A percentile compares a stretch with the other conserved stretches of the same genome.
phyloP scores from a whole-genome alignment of 2,888 invertebrate species.

The Allygus modestus region DNA sequence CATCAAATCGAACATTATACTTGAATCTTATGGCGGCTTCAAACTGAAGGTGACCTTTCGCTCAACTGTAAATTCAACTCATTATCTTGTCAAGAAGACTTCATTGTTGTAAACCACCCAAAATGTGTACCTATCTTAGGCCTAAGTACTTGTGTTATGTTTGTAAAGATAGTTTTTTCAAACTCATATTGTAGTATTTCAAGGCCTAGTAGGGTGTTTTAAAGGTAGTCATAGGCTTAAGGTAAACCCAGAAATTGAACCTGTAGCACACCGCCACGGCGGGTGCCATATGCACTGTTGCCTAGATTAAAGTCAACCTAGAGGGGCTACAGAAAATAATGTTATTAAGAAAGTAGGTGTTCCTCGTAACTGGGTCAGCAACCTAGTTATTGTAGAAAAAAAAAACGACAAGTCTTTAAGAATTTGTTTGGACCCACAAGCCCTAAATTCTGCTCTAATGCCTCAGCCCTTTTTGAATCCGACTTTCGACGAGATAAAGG shows the following conservation, averaged over 20 bases:
- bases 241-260: background rate
- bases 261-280: slow-evolving; percentile 12
- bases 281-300: slow-evolving; percentile 33
- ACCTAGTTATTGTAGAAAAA: slow-evolving; percentile 45
- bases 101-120: slow-evolving; percentile 7
- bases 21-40: slow-evolving; percentile 37
- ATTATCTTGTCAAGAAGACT: background rate
- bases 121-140: slow-evolving; percentile 43
- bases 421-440: slow-evolving; percentile 38
- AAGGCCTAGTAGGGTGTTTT: slow-evolving; percentile 32
- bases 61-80: slow-evolving; percentile 15
- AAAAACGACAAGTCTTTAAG: slow-evolving; percentile 26
- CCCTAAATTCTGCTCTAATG: slow-evolving; percentile 13
- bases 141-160: slow-evolving; percentile 10
- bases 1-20: slow-evolving; percentile 23
- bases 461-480: slow-evolving; percentile 43
- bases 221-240: background rate
- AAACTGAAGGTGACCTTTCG: slow-evolving; percentile 3
- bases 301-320: slow-evolving; percentile 19
- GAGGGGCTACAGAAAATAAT: background rate
- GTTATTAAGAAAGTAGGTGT: slow-evolving; percentile 33
- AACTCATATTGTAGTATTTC: background rate
- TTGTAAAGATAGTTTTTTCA: background rate
- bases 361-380: slow-evolving; percentile 33
- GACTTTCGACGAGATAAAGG: slow-evolving; percentile 41